Evolutionary conservation across 2,888 invertebrate genomes (phyloP).

Genomic region (Drosophila mimica): DNA sequence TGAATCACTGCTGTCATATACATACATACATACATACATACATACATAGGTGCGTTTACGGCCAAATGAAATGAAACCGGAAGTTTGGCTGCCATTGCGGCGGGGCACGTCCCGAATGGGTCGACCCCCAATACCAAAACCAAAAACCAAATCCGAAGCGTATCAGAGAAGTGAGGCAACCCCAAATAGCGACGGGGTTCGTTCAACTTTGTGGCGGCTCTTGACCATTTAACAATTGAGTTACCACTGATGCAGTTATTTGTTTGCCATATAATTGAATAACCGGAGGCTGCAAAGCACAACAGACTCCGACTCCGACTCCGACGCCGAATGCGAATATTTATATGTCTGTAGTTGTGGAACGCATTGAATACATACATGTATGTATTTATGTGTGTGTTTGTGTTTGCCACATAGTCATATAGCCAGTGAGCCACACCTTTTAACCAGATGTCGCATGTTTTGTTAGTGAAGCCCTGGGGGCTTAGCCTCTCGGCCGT

Average conservation of each 20-base stretch:
- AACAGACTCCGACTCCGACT: slow-evolving; percentile 5
- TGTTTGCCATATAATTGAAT: slow-evolving; percentile 34
- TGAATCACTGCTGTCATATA: slow-evolving; percentile 33
- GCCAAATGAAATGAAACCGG: slow-evolving; percentile 61
- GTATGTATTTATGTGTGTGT: neutral
- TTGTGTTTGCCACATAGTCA: slow-evolving; percentile 8
- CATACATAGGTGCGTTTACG: slow-evolving; percentile 38
- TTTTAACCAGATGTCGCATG: slow-evolving; percentile 56
- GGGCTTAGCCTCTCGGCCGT: slow-evolving; percentile 37
- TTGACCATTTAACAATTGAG: slow-evolving; percentile 60
- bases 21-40: neutral
- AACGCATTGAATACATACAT: slow-evolving; percentile 5
- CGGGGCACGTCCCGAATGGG: slow-evolving; percentile 45
- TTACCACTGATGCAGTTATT: slow-evolving; percentile 33
- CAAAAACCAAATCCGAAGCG: slow-evolving; percentile 9
- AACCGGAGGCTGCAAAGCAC: slow-evolving; percentile 30
- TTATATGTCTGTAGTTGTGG: neutral
- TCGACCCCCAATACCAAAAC: slow-evolving; percentile 3
- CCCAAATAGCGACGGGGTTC: slow-evolving; percentile 29
- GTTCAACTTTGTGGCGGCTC: slow-evolving; percentile 46
- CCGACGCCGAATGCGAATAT: slow-evolving; percentile 29
- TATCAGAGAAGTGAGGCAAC: slow-evolving; percentile 19
- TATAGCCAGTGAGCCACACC: slow-evolving; percentile 42
- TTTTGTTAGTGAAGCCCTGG: slow-evolving; percentile 3
- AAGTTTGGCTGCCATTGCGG: slow-evolving; percentile 56